These are phyloP conservation scores for Euproctis similis DNA, from an alignment of 2,888 invertebrate species.

Conservation along the genomic window DNA sequence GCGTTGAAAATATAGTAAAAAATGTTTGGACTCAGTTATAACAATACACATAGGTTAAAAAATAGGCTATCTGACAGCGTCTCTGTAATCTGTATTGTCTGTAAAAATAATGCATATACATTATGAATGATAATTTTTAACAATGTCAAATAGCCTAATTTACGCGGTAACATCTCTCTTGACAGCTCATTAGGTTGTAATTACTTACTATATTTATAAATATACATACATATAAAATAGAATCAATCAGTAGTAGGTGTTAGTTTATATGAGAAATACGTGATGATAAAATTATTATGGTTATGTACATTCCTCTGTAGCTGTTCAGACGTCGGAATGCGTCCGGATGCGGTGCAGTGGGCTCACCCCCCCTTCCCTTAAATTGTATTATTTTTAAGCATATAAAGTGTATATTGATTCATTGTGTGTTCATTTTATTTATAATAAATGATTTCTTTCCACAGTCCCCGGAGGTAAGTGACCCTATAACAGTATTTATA, in stretches of 20 bases:
- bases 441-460: conserved; percentile 64
- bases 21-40: conserved; percentile 25
- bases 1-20: conserved; percentile 19
- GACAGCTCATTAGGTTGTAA: conserved; percentile 35
- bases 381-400: conserved; percentile 70
- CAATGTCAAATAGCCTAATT: no score
- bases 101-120: no score
- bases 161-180: no score
- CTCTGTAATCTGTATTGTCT: no score
- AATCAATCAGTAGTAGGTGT: conserved; percentile 49
- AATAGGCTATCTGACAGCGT: no score
- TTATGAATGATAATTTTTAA: no score
- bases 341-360: conserved; percentile 40
- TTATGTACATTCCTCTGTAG: conserved; percentile 52
- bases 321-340: conserved; percentile 45
- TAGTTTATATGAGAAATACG: conserved; percentile 38
- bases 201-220: no score
- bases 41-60: no score
- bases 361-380: conserved; percentile 21
- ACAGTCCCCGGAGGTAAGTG: conserved; percentile 67
- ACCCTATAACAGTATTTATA: conserved; percentile 36
- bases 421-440: conserved; percentile 73
- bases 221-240: conserved; percentile 18
- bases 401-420: conserved; percentile 75
- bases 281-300: conserved; percentile 59